These are phyloP conservation scores for Listronotus bonariensis DNA, from an alignment of 1,140 invertebrate genomes.

Conservation along the genomic window DNA sequence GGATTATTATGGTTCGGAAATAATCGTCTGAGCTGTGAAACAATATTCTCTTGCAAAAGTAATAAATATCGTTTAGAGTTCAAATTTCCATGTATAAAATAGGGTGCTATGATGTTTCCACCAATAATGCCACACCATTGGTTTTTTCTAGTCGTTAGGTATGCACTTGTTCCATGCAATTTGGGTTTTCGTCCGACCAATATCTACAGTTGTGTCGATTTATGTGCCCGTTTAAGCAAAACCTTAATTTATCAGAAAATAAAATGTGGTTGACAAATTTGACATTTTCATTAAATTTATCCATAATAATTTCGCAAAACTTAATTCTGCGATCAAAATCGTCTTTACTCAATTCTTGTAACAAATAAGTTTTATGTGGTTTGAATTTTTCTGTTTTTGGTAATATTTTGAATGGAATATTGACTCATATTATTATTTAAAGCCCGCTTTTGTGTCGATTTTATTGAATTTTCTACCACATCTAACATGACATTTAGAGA, in stretches of 20 bases:
- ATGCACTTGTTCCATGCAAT: conserved; percentile 5
- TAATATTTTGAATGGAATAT: too few relatives aligned
- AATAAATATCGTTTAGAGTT: background rate
- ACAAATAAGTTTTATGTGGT: background rate
- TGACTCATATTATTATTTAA: too few relatives aligned
- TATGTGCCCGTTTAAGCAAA: conserved; percentile 4
- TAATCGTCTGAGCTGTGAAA: too few relatives aligned
- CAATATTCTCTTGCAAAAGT: too few relatives aligned
- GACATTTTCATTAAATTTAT: background rate
- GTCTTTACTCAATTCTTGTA: conserved; percentile 25
- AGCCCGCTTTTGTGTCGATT: too few relatives aligned
- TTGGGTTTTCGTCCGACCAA: background rate
- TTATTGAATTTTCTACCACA: too few relatives aligned
- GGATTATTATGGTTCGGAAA: too few relatives aligned
- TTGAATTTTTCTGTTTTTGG: too few relatives aligned
- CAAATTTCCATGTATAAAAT: conserved; percentile 14
- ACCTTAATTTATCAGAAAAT: conserved; percentile 19
- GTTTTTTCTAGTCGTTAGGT: background rate
- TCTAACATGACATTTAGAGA: too few relatives aligned
- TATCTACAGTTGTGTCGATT: conserved; percentile 24
- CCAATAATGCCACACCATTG: conserved; percentile 8
- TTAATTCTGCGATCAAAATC: conserved; percentile 21
- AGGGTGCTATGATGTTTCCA: background rate
- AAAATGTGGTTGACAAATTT: conserved; percentile 17
- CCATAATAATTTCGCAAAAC: conserved; percentile 18